phyloP scores from a whole-genome alignment of 1,140 invertebrate genomes.

The Dinothrombium tinctorium region DNA sequence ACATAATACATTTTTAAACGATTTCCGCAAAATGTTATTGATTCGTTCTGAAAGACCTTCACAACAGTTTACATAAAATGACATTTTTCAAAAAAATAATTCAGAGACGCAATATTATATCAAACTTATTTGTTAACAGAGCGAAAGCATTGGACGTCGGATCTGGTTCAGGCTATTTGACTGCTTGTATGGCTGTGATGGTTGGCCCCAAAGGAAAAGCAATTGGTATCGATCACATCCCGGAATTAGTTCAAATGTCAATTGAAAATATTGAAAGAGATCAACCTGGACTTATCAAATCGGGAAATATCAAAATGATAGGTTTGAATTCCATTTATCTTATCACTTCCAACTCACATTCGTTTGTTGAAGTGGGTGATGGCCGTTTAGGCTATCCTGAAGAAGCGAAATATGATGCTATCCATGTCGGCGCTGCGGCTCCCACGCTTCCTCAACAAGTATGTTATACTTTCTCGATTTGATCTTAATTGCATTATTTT shows the following conservation, averaged over 20 bases:
- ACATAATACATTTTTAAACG: too few relatives aligned
- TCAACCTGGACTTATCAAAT: conserved; percentile 37
- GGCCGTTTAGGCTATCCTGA: conserved; percentile 45
- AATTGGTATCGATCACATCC: conserved; percentile 80
- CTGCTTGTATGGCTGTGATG: conserved; percentile 79
- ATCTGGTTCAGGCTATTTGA: conserved; percentile 82
- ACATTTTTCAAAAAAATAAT: not conserved
- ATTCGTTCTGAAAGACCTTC: too few relatives aligned
- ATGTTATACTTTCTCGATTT: conserved; percentile 17
- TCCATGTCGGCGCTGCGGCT: conserved; percentile 80
- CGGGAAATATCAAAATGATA: conserved; percentile 38
- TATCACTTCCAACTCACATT: not conserved
- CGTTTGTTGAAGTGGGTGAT: conserved; percentile 38
- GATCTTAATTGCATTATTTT: conserved; percentile 7
- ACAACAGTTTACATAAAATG: not conserved
- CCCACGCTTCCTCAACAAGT: conserved; percentile 44
- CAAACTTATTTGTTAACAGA: too few relatives aligned
- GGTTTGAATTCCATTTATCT: conserved; percentile 25
- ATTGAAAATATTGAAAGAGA: conserved; percentile 50
- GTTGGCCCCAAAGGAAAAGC: conserved; percentile 43
- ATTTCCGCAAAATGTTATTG: too few relatives aligned
- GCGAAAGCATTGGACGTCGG: conserved; percentile 72
- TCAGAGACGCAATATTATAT: conserved; percentile 8
- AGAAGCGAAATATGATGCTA: conserved; percentile 62
- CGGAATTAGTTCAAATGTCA: conserved; percentile 49